phyloP scores from a whole-genome alignment of 1,140 invertebrate genomes.

The Drosophila dunni region DNA sequence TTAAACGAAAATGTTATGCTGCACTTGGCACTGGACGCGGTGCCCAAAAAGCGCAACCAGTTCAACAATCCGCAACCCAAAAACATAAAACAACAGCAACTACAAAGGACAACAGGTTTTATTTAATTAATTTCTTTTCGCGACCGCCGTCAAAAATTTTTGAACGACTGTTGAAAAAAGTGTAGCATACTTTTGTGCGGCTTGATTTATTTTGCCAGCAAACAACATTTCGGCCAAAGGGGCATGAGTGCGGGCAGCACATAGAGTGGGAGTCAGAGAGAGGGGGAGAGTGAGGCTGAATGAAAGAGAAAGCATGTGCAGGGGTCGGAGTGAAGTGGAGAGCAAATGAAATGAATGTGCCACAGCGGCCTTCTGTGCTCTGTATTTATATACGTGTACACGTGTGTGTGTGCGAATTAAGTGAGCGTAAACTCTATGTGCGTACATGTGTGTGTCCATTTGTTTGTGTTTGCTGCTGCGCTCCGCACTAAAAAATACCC shows the following conservation, averaged over 20 bases:
- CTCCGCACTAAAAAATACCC: constrained; percentile 59
- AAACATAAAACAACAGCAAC: constrained; percentile 7
- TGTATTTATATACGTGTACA: background rate
- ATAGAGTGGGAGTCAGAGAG: background rate
- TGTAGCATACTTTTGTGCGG: constrained; percentile 62
- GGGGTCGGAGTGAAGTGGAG: constrained; percentile 15
- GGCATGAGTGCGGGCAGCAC: background rate
- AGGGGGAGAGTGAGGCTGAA: background rate
- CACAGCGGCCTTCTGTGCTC: constrained; percentile 15
- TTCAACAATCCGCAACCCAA: constrained; percentile 8
- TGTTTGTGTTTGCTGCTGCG: constrained; percentile 30
- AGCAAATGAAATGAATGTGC: constrained; percentile 22
- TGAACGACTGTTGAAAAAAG: constrained; percentile 39
- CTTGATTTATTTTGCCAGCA: constrained; percentile 64
- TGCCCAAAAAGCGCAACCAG: constrained; percentile 40
- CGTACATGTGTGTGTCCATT: constrained; percentile 13
- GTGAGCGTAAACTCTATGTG: constrained; percentile 45
- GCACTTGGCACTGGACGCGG: constrained; percentile 32
- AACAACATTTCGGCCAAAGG: constrained; percentile 14
- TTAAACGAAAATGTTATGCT: constrained; percentile 41
- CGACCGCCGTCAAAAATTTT: constrained; percentile 35
- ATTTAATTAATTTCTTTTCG: constrained; percentile 52
- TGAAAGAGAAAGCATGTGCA: background rate
- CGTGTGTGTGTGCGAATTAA: constrained; percentile 40
- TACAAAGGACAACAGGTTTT: constrained; percentile 45